Base-by-base conservation (phyloP, 2,113 vertebrate species). In the Actinemys pallida region DNA sequence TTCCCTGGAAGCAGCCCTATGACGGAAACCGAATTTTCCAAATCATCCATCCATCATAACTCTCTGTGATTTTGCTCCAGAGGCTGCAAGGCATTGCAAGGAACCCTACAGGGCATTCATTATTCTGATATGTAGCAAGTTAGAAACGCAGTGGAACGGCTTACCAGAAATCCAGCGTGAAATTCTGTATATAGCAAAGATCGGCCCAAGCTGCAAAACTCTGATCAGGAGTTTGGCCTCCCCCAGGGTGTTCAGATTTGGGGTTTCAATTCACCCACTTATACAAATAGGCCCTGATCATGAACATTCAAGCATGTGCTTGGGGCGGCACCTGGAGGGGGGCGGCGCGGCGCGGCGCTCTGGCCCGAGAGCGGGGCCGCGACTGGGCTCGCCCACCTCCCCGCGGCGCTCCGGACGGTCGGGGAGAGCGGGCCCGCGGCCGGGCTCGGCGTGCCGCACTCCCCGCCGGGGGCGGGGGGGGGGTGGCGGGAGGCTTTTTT, bases 121-220 rank as follows among this genome's bases (percentile, higher is more conserved):
- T 84, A 22, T 35, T 52, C 62, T 88, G 83, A 14, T 84, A 27
- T 80, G 6, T 10, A 59, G 49, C 39, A 88, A 91, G 92, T 50
- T 5, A 78, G 39, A 45, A 50, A 20, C 2, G 4, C 47, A 69
- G 16, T 25, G 8, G 42, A 24, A 19, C 69, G 1, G 29, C 13
- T 62, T 20, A 42, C 16, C 72, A 80, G 42, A n/a, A 62, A 29
- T 56, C 53, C 85, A 45, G 54, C 45, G 52, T 19, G 45, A 59
- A 72, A 92, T 16, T 54, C 20, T 12, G 0, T 0, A 27, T 25
- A 83, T 2, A 42, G 72, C 2, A 20, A 56, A 31, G 2, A 72
- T 0, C 1, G 2, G 14, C 12, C 65, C 29, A 54, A 1, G 0
- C 2, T 6, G n/a, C 13, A 93, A 91, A 88, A 4, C 4, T 3